Percentiles rank a stretch among this genome's conserved stretches.
phyloP scores from a whole-genome alignment of 2,888 invertebrate genomes.

The Phyllotreta cruciferae region DNA sequence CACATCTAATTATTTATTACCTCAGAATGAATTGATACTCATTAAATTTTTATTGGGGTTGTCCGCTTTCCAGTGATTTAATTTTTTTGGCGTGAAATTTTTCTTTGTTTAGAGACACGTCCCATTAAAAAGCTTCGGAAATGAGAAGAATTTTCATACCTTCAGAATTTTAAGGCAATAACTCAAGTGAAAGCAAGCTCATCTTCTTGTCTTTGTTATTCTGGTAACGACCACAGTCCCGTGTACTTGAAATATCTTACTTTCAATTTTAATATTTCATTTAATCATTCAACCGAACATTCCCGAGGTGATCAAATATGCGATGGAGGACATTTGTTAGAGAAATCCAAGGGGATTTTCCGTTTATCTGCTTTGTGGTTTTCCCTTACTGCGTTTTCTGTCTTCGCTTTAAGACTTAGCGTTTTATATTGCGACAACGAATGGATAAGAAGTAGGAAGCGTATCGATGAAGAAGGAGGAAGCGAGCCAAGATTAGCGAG shows the following conservation, averaged over 20 bases:
- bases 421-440: constrained; percentile 11
- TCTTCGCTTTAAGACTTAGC: constrained; percentile 14
- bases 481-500: not conserved
- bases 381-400: constrained; percentile 14
- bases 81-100: too few species aligned
- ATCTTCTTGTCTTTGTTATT: constrained; percentile 7
- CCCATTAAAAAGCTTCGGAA: too few species aligned
- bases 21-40: too few species aligned
- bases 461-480: constrained; percentile 1
- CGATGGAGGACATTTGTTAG: constrained; percentile 19
- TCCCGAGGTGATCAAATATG: constrained; percentile 17
- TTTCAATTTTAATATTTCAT: constrained; percentile 16
- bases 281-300: constrained; percentile 17
- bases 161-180: too few species aligned
- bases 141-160: too few species aligned
- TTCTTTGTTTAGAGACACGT: too few species aligned
- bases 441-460: constrained; percentile 2
- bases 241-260: constrained; percentile 8
- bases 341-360: constrained; percentile 18
- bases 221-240: not conserved
- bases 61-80: too few species aligned
- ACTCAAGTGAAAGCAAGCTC: constrained; percentile 3
- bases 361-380: constrained; percentile 19
- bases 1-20: too few species aligned
- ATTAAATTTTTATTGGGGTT: too few species aligned